A percentile compares a stretch with the other conserved stretches of the same genome.
Conservation (phyloP, 2,797 vertebrate species). For the Phalanger gymnotis region DNA sequence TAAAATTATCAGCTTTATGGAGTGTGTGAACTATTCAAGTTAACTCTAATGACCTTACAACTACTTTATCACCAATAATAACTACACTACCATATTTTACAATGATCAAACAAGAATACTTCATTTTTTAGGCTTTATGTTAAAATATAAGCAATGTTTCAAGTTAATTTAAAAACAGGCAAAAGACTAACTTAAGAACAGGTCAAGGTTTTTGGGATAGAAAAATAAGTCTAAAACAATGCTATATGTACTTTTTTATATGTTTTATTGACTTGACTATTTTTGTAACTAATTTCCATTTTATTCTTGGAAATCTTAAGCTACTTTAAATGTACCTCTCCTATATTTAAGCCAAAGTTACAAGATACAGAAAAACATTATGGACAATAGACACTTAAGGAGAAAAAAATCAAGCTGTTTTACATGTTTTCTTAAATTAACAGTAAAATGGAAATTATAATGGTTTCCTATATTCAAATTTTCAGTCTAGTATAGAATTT, state of each 20-base stretch:
- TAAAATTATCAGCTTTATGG: constrained; percentile 53
- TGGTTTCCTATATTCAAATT: constrained; percentile 3
- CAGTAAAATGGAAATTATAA: neutral
- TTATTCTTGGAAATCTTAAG: neutral
- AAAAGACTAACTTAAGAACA: constrained; percentile 44
- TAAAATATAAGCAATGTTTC: constrained; percentile 36
- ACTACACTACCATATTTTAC: neutral
- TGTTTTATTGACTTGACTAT: neutral
- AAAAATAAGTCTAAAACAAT: neutral
- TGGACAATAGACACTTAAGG: constrained; percentile 19
- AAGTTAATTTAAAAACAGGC: constrained; percentile 48
- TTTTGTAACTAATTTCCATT: neutral
- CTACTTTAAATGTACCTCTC: neutral
- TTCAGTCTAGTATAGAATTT: constrained; percentile 21
- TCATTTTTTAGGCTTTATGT: constrained; percentile 8
- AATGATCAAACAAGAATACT: constrained; percentile 2
- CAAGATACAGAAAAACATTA: constrained; percentile 29
- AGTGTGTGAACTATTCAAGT: constrained; percentile 41
- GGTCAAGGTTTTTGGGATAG: constrained; percentile 14
- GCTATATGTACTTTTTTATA: neutral
- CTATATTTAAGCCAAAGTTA: constrained; percentile 50
- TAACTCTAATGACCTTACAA: constrained; percentile 54
- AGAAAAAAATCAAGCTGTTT: neutral
- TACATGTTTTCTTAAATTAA: constrained; percentile 18
- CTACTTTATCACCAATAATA: constrained; percentile 41